Base-by-base conservation (phyloP, 2,888 invertebrate genomes). In the Neocrepidodera transversa region DNA sequence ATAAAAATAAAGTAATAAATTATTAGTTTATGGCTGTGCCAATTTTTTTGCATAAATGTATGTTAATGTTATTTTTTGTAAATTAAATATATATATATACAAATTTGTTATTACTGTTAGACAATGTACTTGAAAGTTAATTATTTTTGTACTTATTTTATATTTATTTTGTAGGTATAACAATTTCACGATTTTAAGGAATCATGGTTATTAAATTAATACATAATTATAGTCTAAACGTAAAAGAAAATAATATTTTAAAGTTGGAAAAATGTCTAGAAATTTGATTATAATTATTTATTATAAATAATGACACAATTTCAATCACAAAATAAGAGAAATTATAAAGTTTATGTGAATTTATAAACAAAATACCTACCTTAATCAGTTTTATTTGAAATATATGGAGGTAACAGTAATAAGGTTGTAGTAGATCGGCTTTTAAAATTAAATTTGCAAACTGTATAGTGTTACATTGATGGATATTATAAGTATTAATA, bases 391-490 rank as follows among this genome's bases (percentile, higher is more conserved):
- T 40, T 14, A 13, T 52, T 40, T 11, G 23, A 32, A 38, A 14
- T 40, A 13, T 36, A 49, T 62, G 66, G 65, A 63, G 69, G 64
- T 63, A 68, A 66, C 63, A 59, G 17, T 52, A 51, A 51, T 35
- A 64, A 68, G 74, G 73, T 76, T 76, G 75, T 76, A 75, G 75
- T 72, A 71, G 68, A 68, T 68, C 69, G 68, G 76, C 76, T 76
- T 77, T 69, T 64, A 65, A 71, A 70, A 70, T 75, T 72, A 67
- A 58, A 58, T 68, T 67, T 66, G 72, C 74, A 73, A 72, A 74
- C 63, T 78, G 77, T 78, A 78, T 78, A 78, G 77, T 75, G 78
- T 77, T 76, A 77, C 66, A 74, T 78, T 74, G 74, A 75, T 77
- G 75, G 75, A 75, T 52, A 48, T 42, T 47, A 56, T 53, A 60